Base-by-base conservation (phyloP, 1,140 invertebrate species). In the Meloidogyne hapla region DNA sequence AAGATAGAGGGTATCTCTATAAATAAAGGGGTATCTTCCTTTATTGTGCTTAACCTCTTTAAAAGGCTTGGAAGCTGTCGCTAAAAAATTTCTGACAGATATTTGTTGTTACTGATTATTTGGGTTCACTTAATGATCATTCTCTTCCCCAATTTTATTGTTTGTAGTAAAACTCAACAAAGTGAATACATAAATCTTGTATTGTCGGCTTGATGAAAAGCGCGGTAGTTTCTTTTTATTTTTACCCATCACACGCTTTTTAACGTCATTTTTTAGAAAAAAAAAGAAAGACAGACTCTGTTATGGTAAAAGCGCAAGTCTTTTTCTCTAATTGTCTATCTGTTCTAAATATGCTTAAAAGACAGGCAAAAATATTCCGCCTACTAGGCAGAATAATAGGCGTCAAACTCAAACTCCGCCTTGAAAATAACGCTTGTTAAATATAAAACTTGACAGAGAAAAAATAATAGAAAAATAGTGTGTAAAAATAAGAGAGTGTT, bases 151-250 rank as follows among this genome's bases (percentile, higher is more conserved):
- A 23, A 33, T 38, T 8, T 48, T 69, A n/a, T n/a, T n/a, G n/a
- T 62, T 62, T 48, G 42, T 71, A 61, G 42, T 62, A 62, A 23
- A 12, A 26, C 9, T 40, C 18, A 13, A 18, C 64, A 66, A 33
- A n/a, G n/a, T n/a, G n/a, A n/a, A n/a, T n/a, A 64, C 70, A 73
- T 73, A 73, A 73, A 73, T 73, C 70, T 73, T 23, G 38, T 33
- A 18, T n/a, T 6, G 70, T 23, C 70, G 70, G 70, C 26, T 15
- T 33, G 70, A 73, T 73, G 45, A 73, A 73, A 73, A 33, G 26
- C 6, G 33, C 48, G 48, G 48, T n/a, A n/a, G n/a, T 6, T n/a
- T n/a, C 18, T 56, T 56, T 56, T n/a, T 21, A 5, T 56, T n/a
- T 56, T 18, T 18, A 15, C 4, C 18, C 8, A 56, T n/a, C 48